Conservation (phyloP, 2,797 vertebrate genomes). For the Aulostomus chinensis region DNA sequence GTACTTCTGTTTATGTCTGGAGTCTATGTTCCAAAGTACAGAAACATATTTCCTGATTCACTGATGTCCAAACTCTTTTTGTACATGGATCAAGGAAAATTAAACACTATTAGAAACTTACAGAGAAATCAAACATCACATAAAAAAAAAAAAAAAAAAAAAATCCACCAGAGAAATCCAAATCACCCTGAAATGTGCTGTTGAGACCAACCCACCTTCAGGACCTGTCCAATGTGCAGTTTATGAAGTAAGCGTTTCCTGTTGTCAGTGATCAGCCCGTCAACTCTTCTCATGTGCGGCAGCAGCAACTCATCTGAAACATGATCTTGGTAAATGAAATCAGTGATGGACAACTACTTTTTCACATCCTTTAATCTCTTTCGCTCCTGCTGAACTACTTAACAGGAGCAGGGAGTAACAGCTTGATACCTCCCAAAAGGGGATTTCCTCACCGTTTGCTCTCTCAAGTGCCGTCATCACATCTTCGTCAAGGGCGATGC, state of each 20-base stretch:
- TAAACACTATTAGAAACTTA: too few species aligned
- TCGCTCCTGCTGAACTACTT: neutral
- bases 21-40: too few species aligned
- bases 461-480: slow-evolving; percentile 91
- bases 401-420: neutral
- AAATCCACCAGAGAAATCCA: too few species aligned
- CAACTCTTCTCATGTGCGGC: slow-evolving; percentile 95
- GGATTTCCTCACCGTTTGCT: slow-evolving; percentile 84
- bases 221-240: slow-evolving; percentile 88
- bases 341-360: neutral
- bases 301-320: slow-evolving; percentile 92
- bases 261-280: slow-evolving; percentile 94
- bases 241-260: slow-evolving; percentile 92
- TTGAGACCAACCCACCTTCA: slow-evolving; percentile 90
- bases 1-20: too few species aligned
- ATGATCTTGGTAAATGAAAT: neutral
- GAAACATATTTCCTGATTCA: too few species aligned
- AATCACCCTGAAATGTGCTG: neutral
- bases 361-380: neutral
- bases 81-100: too few species aligned
- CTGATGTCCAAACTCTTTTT: too few species aligned
- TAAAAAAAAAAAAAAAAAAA: too few species aligned
- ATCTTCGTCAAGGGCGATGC: slow-evolving; percentile 90
- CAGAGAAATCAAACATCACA: too few species aligned
- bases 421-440: neutral